Evolutionary conservation across 2,888 invertebrate species (phyloP), one percentile per base, ranked within the genome.

Genomic region (Oscheius sp.): DNA sequence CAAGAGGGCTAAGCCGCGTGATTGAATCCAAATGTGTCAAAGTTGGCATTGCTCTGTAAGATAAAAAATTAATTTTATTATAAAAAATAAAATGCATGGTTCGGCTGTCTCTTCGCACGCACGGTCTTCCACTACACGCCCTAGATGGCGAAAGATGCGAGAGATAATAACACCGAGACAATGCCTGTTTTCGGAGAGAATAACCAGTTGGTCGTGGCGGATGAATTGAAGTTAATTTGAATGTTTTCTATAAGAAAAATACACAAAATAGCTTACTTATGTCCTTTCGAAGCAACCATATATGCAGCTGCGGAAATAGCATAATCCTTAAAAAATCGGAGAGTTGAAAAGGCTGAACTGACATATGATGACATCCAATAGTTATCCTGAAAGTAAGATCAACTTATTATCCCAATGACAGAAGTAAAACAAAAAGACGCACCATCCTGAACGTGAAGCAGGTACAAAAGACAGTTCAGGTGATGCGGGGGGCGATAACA

Each of bases 1-100:
- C 93, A 74, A 93, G 72, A 0, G 53, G 74, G 6, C 79, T 76
- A n/a, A 79, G 69, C 25, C 73, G 64, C 25, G 76, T 73, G 59
- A 78, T 71, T 35, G 80, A 78, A 27, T 80, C 80, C 18, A 80
- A 59, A 46, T 74, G 77, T 1, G 76, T 41, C 12, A 80, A 59
- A 7, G 72, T 64, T 0, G 78, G 75, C 80, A 78, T 80, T n/a
- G 78, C 69, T 43, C 80, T 80, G 75, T 45, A 77, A 76, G 41
- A 41, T 13, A 7, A 21, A 49, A 45, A 27, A 6, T 46, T 25
- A 18, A 27, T 3, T 35, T 6, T 6, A 69, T 12, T 55, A 27
- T 16, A 49, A 64, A 21, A 7, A 23, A 41, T 21, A 6, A 13
- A 21, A 13, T 3, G 21, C 13, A 13, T 21, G 49, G 6, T 12